These are phyloP conservation scores for Empis stercorea DNA, from an alignment of 2,888 invertebrate species.

Conservation along the genomic window DNA sequence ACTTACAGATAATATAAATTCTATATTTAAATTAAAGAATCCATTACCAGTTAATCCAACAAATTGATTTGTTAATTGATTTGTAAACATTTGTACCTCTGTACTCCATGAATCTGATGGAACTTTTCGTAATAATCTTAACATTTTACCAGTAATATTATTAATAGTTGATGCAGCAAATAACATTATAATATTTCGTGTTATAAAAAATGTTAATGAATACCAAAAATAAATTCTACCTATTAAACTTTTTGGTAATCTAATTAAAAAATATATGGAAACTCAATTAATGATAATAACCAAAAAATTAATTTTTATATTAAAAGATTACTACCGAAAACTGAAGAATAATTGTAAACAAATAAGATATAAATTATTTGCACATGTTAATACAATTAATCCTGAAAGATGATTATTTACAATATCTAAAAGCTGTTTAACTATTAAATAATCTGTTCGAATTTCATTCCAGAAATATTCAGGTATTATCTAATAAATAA, in stretches of 20 bases:
- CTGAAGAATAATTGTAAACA: constrained; percentile 56
- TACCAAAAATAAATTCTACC: constrained; percentile 41
- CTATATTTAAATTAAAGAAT: constrained; percentile 28
- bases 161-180: constrained; percentile 40
- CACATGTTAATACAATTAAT: constrained; percentile 50
- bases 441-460: constrained; percentile 50
- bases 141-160: constrained; percentile 40
- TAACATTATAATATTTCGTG: constrained; percentile 40
- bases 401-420: constrained; percentile 49
- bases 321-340: constrained; percentile 22
- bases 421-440: constrained; percentile 47
- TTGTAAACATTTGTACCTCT: constrained; percentile 31
- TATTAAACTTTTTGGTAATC: constrained; percentile 13
- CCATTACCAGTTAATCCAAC: constrained; percentile 29
- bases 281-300: neutral
- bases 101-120: constrained; percentile 35
- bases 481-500: constrained; percentile 43
- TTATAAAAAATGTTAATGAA: constrained; percentile 41
- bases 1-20: constrained; percentile 26
- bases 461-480: constrained; percentile 47
- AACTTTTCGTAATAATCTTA: constrained; percentile 35
- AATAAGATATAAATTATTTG: constrained; percentile 61
- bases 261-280: neutral
- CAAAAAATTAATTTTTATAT: no score
- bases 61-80: constrained; percentile 26